Conservation (phyloP, 2,797 vertebrate species). For the Pseudocheirus occidentalis region DNA sequence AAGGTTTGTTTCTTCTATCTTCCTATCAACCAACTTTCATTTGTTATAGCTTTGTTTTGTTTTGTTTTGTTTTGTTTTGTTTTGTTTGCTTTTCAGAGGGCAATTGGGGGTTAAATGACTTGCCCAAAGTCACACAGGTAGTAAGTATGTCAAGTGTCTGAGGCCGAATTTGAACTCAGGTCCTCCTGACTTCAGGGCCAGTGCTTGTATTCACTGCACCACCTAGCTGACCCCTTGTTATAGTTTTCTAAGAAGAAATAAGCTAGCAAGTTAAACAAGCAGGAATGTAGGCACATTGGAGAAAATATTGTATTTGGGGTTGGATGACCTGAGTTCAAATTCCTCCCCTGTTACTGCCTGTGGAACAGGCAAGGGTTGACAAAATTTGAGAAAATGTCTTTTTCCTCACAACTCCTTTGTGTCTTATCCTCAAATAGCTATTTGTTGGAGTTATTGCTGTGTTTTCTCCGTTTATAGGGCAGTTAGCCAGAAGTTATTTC, state of each 20-base stretch:
- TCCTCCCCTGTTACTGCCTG: not conserved
- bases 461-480: not conserved
- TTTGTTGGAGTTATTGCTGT: not conserved
- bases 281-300: not conserved
- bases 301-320: not conserved
- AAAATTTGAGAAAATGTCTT: not conserved
- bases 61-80: too few species aligned
- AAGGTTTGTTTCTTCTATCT: not conserved
- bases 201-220: too few species aligned
- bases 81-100: too few species aligned
- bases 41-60: not conserved
- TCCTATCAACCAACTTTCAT: not conserved
- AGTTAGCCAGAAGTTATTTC: not conserved
- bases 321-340: not conserved
- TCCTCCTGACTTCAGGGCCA: too few species aligned
- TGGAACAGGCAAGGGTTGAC: not conserved
- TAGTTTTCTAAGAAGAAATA: not conserved
- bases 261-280: not conserved
- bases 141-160: too few species aligned
- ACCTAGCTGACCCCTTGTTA: too few species aligned
- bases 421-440: not conserved
- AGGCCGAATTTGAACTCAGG: too few species aligned
- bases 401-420: not conserved
- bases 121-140: too few species aligned
- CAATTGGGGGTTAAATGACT: too few species aligned